Evolutionary conservation across 2,888 invertebrate genomes (phyloP), one percentile per base, ranked within the genome.

Genomic region (Trichogramma dendrolimi): DNA sequence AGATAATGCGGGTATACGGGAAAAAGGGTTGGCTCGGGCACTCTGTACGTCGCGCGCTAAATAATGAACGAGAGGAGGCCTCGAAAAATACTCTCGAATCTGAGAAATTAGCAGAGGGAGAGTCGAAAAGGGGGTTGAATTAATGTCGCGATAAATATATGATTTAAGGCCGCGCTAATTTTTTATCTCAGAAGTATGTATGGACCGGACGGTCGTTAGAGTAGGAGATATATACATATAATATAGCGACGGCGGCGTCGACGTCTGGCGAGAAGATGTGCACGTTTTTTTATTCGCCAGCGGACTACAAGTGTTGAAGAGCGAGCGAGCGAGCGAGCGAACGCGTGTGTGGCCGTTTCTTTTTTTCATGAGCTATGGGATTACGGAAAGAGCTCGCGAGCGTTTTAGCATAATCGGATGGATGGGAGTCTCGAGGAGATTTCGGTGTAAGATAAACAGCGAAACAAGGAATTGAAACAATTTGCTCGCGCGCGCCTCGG

Each of bases 81-180:
- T 71, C 70, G 71, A 78, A 79, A 79, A 79, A 78, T 77, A 78
- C 78, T 79, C 75, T 6, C 39, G 79, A 79, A 79, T 78, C 79
- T 79, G 79, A 79, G 79, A 79, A 79, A 79, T 79, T 79, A 79
- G 79, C 76, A 75, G 61, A 61, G 54, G 60, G 62, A 55, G 63
- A 65, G 67, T 64, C 65, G 65, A 67, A 67, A 57, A 41, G 55
- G n/a, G 79, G 79, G 78, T 79, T 78, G 79, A 79, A 79, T 79
- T 79, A 79, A 79, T 79, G 79, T 79, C 79, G 78, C 79, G 79
- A 79, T 79, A 79, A 79, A 79, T 79, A 79, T 79, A 79, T 79
- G 79, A 79, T 79, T 79, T 79, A 79, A 78, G 79, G 79, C 77
- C 27, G 27, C 75, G 77, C 79, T 79, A 78, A 79, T 79, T 79